Conservation (phyloP, 2,888 invertebrate species). For the Leptothorax acervorum region DNA sequence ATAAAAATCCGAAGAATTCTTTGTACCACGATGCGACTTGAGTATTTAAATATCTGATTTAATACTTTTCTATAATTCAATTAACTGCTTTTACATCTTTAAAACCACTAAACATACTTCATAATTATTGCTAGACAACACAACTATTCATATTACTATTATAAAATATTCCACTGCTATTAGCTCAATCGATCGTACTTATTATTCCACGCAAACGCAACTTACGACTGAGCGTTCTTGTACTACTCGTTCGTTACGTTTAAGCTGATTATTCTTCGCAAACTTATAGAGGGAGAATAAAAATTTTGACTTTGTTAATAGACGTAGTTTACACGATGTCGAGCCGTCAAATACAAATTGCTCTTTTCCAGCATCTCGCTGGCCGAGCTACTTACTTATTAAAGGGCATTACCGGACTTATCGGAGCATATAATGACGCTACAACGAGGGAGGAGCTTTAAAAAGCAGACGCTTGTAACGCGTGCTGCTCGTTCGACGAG, state of each 20-base stretch:
- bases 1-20: neutral
- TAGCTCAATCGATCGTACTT: slow-evolving; percentile 24
- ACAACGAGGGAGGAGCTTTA: slow-evolving; percentile 48
- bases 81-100: neutral
- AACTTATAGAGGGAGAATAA: slow-evolving; percentile 1
- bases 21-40: neutral
- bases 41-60: neutral
- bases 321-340: slow-evolving; percentile 16
- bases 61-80: neutral
- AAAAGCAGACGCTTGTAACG: slow-evolving; percentile 47
- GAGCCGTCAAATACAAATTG: slow-evolving; percentile 34
- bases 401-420: slow-evolving; percentile 52
- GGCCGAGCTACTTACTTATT: slow-evolving; percentile 45
- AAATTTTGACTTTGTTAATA: slow-evolving; percentile 35
- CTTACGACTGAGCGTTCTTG: neutral
- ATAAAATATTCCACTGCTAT: slow-evolving; percentile 10
- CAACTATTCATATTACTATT: neutral
- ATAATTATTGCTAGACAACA: neutral
- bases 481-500: slow-evolving; percentile 43
- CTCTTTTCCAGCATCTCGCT: slow-evolving; percentile 47
- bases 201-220: slow-evolving; percentile 18
- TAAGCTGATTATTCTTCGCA: slow-evolving; percentile 12
- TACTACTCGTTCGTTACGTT: neutral
- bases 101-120: neutral
- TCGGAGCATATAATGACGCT: slow-evolving; percentile 53